Conservation (phyloP, 2,888 invertebrate genomes). For the Hyposoter didymator region DNA sequence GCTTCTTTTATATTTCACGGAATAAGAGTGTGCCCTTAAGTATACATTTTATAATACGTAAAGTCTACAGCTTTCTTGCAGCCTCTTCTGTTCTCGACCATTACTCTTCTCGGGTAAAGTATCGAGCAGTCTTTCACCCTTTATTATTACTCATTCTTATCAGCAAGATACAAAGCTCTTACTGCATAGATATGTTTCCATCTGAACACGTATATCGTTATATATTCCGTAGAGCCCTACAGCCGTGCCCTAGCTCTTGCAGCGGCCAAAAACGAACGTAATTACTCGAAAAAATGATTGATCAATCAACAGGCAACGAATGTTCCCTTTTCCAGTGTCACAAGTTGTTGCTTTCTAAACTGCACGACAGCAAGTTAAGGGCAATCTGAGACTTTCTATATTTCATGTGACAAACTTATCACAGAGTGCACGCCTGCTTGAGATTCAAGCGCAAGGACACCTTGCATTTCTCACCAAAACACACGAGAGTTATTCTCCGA, state of each 20-base stretch:
- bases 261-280: not conserved
- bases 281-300: not conserved
- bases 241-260: not conserved
- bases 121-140: slow-evolving; percentile 54
- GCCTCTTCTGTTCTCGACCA: slow-evolving; percentile 48
- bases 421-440: not conserved
- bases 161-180: slow-evolving; percentile 30
- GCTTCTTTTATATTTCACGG: slow-evolving; percentile 79
- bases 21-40: slow-evolving; percentile 71
- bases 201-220: not conserved
- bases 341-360: not conserved
- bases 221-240: not conserved
- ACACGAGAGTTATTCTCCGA: slow-evolving; percentile 35
- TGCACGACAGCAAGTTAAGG: not conserved
- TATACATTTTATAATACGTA: slow-evolving; percentile 24
- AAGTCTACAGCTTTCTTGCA: slow-evolving; percentile 22
- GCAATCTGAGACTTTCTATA: not conserved
- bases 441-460: slow-evolving; percentile 70
- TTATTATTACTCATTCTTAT: slow-evolving; percentile 62
- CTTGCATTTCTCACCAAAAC: slow-evolving; percentile 76
- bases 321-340: too few relatives aligned
- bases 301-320: too few relatives aligned
- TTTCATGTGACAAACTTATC: slow-evolving; percentile 32
- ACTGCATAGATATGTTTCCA: not conserved
- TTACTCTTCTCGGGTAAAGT: slow-evolving; percentile 45